phyloP scores from a whole-genome alignment of 2,888 invertebrate genomes.

The Melieria picta region DNA sequence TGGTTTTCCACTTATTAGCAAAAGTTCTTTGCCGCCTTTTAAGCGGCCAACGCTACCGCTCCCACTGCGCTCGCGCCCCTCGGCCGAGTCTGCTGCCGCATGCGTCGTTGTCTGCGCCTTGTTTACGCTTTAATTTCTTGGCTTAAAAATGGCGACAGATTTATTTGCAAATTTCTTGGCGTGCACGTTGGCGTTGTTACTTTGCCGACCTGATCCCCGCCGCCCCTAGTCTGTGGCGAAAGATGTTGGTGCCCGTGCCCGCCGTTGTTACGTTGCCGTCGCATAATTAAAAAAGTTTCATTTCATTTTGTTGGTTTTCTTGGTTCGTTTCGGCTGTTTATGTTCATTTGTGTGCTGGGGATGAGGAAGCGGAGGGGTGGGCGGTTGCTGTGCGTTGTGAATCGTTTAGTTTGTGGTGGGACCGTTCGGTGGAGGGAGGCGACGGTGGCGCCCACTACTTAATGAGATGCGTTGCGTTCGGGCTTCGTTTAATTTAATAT shows the following conservation, averaged over 20 bases:
- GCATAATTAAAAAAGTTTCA: conserved; percentile 65
- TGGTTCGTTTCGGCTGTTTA: conserved; percentile 60
- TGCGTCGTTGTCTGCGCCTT: conserved; percentile 30
- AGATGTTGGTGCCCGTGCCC: not conserved
- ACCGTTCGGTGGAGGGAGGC: not conserved
- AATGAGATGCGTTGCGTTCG: conserved; percentile 39
- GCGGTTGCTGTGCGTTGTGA: conserved; percentile 41
- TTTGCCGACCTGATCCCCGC: not conserved
- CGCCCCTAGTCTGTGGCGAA: not conserved
- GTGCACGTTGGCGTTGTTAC: conserved; percentile 16
- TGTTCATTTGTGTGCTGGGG: conserved; percentile 55
- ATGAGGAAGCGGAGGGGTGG: conserved; percentile 38
- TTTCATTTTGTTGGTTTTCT: conserved; percentile 64
- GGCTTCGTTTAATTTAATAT: conserved; percentile 64
- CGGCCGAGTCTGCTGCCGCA: conserved; percentile 14
- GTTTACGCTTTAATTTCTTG: conserved; percentile 46
- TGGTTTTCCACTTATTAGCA: conserved; percentile 57
- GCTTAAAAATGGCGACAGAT: conserved; percentile 57
- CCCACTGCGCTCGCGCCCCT: not conserved
- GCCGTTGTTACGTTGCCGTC: conserved; percentile 41
- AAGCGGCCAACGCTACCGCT: conserved; percentile 11
- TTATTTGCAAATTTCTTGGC: conserved; percentile 56
- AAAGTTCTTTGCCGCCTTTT: conserved; percentile 56
- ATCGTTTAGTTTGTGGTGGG: conserved; percentile 7
- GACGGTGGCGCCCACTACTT: too few species aligned